Percentiles rank a stretch among this genome's conserved stretches.
Evolutionary conservation across 2,797 vertebrate species (phyloP).

Genomic region (Limnodromus scolopaceus): DNA sequence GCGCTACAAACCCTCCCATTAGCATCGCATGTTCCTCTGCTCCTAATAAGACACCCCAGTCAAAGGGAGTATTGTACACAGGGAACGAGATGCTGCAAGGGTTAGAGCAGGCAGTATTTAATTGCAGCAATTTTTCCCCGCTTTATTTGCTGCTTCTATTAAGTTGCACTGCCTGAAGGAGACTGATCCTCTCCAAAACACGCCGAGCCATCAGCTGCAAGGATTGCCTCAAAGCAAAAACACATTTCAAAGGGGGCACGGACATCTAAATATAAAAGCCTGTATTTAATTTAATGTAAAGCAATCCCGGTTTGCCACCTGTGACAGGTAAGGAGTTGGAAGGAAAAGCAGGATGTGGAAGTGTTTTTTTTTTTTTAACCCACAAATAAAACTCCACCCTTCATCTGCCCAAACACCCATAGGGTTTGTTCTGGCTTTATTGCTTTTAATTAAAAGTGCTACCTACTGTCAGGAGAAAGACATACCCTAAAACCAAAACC

Average conservation of each 20-base stretch:
- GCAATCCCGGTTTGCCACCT: neutral
- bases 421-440: neutral
- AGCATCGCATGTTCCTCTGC: neutral
- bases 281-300: neutral
- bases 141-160: constrained; percentile 71
- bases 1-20: neutral
- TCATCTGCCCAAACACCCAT: neutral
- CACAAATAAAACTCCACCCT: constrained; percentile 20
- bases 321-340: neutral
- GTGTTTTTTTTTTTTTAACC: neutral
- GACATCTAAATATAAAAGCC: constrained; percentile 4
- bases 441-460: constrained; percentile 1
- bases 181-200: neutral
- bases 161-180: constrained; percentile 45
- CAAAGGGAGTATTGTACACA: neutral
- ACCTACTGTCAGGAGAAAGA: neutral
- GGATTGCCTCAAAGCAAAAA: neutral
- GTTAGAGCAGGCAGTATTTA: constrained; percentile 74
- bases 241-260: neutral
- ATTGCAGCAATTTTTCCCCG: constrained; percentile 75
- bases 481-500: neutral
- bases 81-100: constrained; percentile 64
- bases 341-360: neutral
- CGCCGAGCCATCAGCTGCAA: neutral
- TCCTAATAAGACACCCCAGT: neutral